phyloP scores from a whole-genome alignment of 2,113 vertebrate genomes.

The Callospermophilus lateralis region DNA sequence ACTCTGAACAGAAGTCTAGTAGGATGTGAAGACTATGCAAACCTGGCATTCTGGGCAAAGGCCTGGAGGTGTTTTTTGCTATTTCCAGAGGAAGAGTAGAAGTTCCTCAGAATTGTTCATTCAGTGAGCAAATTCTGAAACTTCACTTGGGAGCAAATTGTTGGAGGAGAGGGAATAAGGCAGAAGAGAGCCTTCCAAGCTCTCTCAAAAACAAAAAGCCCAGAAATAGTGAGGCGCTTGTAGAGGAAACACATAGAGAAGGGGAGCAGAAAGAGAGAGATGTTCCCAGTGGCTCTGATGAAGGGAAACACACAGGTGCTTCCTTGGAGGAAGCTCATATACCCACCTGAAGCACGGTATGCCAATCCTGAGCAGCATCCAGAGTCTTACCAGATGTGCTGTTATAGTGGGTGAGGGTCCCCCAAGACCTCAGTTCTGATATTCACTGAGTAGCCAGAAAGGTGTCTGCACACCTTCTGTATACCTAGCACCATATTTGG shows the following conservation, averaged over 20 bases:
- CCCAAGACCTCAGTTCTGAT: too few species aligned
- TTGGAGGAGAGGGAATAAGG: neutral
- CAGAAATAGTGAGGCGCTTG: neutral
- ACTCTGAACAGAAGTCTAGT: neutral
- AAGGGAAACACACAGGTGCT: neutral
- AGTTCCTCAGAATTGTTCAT: neutral
- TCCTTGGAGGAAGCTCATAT: neutral
- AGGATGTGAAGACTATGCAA: neutral
- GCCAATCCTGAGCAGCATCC: too few species aligned
- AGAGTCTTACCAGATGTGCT: neutral
- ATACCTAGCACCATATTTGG: neutral
- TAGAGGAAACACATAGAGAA: neutral
- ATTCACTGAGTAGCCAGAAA: neutral
- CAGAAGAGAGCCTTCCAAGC: neutral
- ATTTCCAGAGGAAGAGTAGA: neutral
- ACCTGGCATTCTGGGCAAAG: neutral
- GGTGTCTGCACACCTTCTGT: neutral
- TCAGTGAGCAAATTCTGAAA: neutral
- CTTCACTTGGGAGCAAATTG: neutral
- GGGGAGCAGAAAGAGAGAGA: neutral
- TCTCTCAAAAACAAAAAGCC: neutral
- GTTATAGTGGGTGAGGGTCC: accelerated
- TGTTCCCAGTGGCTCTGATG: neutral
- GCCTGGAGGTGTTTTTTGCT: neutral
- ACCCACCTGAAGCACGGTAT: neutral